phyloP scores from a whole-genome alignment of 2,797 vertebrate genomes.

The Nannoperca obscura region DNA sequence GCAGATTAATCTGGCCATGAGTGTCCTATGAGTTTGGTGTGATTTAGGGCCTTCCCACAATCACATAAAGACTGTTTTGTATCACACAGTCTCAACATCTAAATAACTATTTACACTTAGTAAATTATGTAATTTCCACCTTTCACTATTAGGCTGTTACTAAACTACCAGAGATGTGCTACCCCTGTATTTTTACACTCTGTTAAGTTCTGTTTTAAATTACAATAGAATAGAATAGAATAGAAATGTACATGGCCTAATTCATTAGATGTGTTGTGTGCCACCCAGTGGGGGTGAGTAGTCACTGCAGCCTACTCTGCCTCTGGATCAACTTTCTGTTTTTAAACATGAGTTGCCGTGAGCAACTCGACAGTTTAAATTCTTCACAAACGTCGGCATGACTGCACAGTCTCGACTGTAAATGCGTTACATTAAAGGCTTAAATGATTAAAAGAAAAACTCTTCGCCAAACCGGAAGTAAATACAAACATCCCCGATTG shows the following conservation, averaged over 20 bases:
- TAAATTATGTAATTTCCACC: background rate
- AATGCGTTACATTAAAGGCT: fast-evolving
- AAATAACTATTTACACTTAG: background rate
- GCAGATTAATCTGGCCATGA: background rate
- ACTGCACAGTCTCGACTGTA: fast-evolving
- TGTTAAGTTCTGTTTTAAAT: background rate
- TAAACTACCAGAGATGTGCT: background rate
- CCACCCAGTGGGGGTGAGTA: conserved; percentile 60
- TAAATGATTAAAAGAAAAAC: background rate
- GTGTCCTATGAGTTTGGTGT: conserved; percentile 1
- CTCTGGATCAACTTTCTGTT: background rate
- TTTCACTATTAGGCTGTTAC: background rate
- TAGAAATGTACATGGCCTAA: background rate
- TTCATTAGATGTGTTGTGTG: conserved; percentile 43
- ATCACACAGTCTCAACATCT: background rate
- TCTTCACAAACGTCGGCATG: fast-evolving
- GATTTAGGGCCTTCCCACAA: background rate
- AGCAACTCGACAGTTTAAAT: fast-evolving
- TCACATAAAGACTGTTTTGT: background rate
- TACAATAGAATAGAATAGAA: background rate
- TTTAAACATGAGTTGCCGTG: background rate
- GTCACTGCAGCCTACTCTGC: conserved; percentile 29
- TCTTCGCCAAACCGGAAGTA: conserved; percentile 71
- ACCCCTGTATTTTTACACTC: background rate
- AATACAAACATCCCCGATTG: background rate